Evolutionary conservation across 2,888 invertebrate species (phyloP).

Genomic region (Criorhina ranunculi): DNA sequence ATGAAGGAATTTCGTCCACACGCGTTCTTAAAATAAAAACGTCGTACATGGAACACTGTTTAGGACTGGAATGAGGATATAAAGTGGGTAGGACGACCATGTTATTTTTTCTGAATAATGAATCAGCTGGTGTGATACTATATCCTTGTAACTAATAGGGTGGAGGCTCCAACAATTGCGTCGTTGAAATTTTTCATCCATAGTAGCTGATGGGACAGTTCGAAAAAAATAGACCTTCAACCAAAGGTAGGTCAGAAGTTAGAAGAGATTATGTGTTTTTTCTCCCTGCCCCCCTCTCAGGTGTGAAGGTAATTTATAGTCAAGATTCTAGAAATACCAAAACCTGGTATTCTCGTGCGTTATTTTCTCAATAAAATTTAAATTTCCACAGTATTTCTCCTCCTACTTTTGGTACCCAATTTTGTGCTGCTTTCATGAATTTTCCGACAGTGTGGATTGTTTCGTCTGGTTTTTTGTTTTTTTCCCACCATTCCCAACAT

Average conservation of each 20-base stretch:
- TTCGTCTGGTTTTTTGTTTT: conserved; percentile 32
- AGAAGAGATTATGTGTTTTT: background rate
- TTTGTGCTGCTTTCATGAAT: conserved; percentile 43
- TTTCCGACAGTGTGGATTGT: conserved; percentile 35
- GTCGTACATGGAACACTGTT: background rate
- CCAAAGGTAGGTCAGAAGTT: conserved; percentile 36
- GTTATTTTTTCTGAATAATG: conserved; percentile 20
- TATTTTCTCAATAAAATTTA: conserved; percentile 53
- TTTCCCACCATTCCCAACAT: background rate
- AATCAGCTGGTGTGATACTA: conserved; percentile 33
- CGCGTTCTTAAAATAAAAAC: conserved; percentile 30
- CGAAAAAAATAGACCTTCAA: conserved; percentile 1
- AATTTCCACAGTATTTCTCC: conserved; percentile 28
- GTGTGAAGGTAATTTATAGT: conserved; percentile 51
- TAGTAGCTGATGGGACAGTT: too few relatives aligned
- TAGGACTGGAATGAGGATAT: background rate
- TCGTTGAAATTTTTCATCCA: conserved; percentile 14
- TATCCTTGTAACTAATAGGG: background rate
- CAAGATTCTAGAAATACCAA: conserved; percentile 13
- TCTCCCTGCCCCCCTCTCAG: background rate
- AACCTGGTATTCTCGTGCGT: conserved; percentile 7
- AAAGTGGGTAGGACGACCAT: background rate
- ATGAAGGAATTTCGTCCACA: conserved; percentile 37
- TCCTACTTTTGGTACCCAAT: background rate
- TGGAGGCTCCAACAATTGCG: background rate